Conservation (phyloP, 1,140 invertebrate species). For the Drosophila pectinifera region DNA sequence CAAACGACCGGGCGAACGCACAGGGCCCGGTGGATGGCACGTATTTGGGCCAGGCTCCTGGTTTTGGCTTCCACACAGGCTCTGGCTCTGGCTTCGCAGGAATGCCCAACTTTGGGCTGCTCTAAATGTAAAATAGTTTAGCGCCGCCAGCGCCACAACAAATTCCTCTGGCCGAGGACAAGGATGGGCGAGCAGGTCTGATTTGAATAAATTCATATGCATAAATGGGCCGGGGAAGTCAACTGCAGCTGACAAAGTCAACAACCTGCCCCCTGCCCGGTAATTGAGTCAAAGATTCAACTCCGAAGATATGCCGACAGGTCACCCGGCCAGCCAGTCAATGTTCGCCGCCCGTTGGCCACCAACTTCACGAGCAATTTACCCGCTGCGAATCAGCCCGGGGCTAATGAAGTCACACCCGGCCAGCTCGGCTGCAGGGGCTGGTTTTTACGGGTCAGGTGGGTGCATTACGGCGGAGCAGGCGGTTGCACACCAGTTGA, state of each 20-base stretch:
- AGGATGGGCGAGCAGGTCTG: slow-evolving; percentile 9
- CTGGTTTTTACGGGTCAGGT: slow-evolving; percentile 18
- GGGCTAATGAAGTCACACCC: slow-evolving; percentile 61
- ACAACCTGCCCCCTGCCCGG: slow-evolving; percentile 28
- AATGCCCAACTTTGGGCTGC: slow-evolving; percentile 45
- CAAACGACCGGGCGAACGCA: slow-evolving; percentile 1
- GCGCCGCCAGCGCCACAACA: slow-evolving; percentile 65
- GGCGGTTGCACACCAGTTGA: slow-evolving; percentile 71
- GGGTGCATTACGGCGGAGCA: slow-evolving; percentile 42
- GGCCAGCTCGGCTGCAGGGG: slow-evolving; percentile 22
- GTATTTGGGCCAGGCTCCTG: slow-evolving; percentile 49
- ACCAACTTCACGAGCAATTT: slow-evolving; percentile 52
- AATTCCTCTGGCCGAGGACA: slow-evolving; percentile 29
- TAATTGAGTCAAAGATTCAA: slow-evolving; percentile 65
- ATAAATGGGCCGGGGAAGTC: slow-evolving; percentile 60
- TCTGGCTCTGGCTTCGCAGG: slow-evolving; percentile 14
- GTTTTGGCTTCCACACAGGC: slow-evolving; percentile 31
- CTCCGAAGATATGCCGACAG: slow-evolving; percentile 26
- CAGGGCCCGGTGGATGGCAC: slow-evolving; percentile 40
- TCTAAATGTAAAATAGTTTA: slow-evolving; percentile 82
- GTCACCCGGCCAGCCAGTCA: slow-evolving; percentile 1
- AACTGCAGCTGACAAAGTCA: slow-evolving; percentile 52
- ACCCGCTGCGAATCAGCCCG: slow-evolving; percentile 39
- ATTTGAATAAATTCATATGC: slow-evolving; percentile 81
- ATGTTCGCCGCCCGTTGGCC: slow-evolving; percentile 14